A percentile compares a stretch with the other conserved stretches of the same genome.
These are phyloP conservation scores for Rhynchotus rufescens DNA, from an alignment of 2,797 vertebrate genomes.

Conservation along the genomic window DNA sequence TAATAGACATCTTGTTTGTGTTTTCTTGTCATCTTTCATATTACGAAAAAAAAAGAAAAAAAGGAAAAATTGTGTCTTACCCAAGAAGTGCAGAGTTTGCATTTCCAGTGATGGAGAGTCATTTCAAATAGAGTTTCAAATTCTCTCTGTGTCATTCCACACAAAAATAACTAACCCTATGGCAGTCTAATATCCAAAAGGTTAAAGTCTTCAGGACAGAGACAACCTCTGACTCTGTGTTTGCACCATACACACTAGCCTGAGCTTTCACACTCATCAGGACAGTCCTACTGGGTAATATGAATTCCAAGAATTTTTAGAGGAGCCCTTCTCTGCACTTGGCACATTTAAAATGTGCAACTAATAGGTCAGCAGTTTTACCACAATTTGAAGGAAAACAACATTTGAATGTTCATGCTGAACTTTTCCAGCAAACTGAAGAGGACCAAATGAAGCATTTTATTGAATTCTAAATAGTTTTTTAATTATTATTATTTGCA, in stretches of 20 bases:
- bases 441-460: slow-evolving; percentile 38
- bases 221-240: background rate
- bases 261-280: fast-evolving
- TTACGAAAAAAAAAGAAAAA: background rate
- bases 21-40: background rate
- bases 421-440: slow-evolving; percentile 53
- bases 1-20: background rate
- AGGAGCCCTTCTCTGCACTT: background rate
- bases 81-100: background rate
- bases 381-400: background rate
- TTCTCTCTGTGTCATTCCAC: background rate
- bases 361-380: background rate
- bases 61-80: background rate
- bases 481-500: background rate
- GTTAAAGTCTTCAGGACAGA: background rate
- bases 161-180: background rate
- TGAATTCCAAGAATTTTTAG: background rate
- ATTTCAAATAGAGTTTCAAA: background rate
- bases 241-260: background rate
- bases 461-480: slow-evolving; percentile 23
- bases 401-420: background rate
- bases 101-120: background rate
- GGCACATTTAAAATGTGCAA: background rate
- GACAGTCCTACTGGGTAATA: fast-evolving
- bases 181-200: background rate